Conservation (phyloP, 37 sponge, comb jelly and placozoan genomes). For the Chondrilla cf. caribensis region DNA sequence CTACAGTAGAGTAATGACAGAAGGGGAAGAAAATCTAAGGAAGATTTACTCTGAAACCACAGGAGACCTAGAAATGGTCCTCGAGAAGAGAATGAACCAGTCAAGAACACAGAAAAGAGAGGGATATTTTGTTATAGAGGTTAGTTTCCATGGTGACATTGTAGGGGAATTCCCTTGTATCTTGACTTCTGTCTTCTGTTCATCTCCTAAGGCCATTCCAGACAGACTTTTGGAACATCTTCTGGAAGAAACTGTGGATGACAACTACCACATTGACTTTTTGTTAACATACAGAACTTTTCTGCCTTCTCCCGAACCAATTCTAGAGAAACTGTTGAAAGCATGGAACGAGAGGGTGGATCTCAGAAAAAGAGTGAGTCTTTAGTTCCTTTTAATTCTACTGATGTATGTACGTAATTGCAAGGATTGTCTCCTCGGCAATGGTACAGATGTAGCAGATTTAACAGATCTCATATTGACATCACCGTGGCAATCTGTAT, state of each 20-base stretch:
- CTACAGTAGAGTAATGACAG: conserved; percentile 45
- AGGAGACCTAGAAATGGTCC: conserved; percentile 42
- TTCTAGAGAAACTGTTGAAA: conserved; percentile 39
- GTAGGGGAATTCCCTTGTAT: neutral
- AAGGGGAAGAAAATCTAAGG: conserved; percentile 72
- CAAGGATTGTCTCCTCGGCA: too few relatives aligned
- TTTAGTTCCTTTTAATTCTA: neutral
- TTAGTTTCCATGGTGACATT: conserved; percentile 6
- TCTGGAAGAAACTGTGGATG: conserved; percentile 66
- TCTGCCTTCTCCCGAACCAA: conserved; percentile 44
- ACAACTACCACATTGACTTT: conserved; percentile 72
- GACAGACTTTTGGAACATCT: conserved; percentile 63
- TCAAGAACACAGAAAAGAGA: conserved; percentile 43
- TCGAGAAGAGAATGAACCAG: conserved; percentile 60
- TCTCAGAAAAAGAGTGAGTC: conserved; percentile 54
- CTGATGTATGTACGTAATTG: too few relatives aligned
- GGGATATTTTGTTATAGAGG: conserved; percentile 76
- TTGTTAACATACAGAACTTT: conserved; percentile 81
- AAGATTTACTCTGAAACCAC: conserved; percentile 33
- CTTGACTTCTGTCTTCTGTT: too few relatives aligned
- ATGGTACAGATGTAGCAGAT: too few relatives aligned
- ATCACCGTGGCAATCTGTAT: too few relatives aligned
- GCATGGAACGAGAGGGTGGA: conserved; percentile 36
- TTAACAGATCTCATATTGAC: too few relatives aligned
- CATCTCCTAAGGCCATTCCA: conserved; percentile 88